Evolutionary conservation across 2,888 invertebrate genomes (phyloP), one percentile per base, ranked within the genome.

Genomic region (Spialia ferax): DNA sequence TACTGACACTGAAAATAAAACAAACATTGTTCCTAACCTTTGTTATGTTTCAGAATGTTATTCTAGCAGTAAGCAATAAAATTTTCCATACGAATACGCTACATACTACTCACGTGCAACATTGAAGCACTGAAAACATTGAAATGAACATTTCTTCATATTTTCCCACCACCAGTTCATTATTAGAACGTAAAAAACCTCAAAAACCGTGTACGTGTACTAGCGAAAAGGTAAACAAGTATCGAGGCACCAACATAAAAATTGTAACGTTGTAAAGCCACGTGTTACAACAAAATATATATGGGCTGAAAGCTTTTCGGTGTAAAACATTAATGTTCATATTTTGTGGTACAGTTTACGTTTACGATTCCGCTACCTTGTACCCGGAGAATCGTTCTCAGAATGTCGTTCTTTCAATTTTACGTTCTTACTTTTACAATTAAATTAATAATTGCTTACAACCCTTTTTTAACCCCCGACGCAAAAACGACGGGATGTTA

Each of bases 221-320:
- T 5, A 42, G n/a, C 38, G 38, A 15, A 83, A 32, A 83, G 84
- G 69, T 70, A 62, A 64, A 63, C 70, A 52, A 56, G 56, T 18
- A 56, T 32, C 22, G 54, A 29, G 42, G n/a, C n/a, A 26, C 42
- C 63, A 65, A 70, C 72, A 75, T 77, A 75, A 77, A 74, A 76
- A 69, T 73, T 75, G 75, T 76, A 71, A 74, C 72, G 71, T 69
- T 74, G 71, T 79, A 79, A 81, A 82, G 78, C 77, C 70, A 74
- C 77, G 75, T 76, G 79, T 78, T 68, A 64, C 70, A 77, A 77
- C 75, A 76, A 86, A 80, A 85, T 88, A 87, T 88, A 85, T 84
- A 85, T 80, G 81, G 81, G 81, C 76, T 89, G 84, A 90, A 88
- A 90, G 90, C 90, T 87, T 89, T 89, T 83, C 80, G 86, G 75